Evolutionary conservation across 92 coral and sea anemone genomes (phyloP).

Genomic region (Palythoa grandis): DNA sequence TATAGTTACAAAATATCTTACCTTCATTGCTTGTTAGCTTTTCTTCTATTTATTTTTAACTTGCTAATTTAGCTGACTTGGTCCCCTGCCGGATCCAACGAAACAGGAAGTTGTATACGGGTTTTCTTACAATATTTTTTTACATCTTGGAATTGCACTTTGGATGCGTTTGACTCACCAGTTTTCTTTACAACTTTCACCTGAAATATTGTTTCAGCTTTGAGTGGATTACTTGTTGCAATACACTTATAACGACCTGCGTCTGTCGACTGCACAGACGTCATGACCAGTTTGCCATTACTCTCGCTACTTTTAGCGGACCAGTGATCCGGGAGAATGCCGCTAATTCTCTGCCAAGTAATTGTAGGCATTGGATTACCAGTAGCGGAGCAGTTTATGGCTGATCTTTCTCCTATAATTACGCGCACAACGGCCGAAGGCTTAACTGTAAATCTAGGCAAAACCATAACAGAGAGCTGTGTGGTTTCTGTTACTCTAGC

Average conservation of each 20-base stretch:
- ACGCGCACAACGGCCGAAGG: conserved; percentile 17
- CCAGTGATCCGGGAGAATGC: conserved; percentile 28
- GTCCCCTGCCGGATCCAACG: too few relatives aligned
- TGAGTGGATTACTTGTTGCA: conserved; percentile 36
- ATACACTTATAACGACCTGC: conserved; percentile 41
- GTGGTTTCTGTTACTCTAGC: conserved; percentile 2
- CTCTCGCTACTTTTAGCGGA: not conserved
- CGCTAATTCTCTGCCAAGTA: conserved; percentile 43
- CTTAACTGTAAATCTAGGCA: conserved; percentile 10
- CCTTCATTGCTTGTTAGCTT: too few relatives aligned
- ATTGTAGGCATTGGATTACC: conserved; percentile 25
- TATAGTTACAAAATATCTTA: too few relatives aligned
- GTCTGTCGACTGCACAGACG: not conserved
- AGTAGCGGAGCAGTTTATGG: conserved; percentile 23
- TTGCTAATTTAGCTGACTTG: too few relatives aligned
- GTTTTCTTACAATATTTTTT: too few relatives aligned
- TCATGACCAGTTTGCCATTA: not conserved
- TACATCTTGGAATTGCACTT: too few relatives aligned
- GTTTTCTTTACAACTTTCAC: not conserved
- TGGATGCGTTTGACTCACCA: not conserved
- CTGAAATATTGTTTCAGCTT: conserved; percentile 25
- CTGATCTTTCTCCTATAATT: not conserved
- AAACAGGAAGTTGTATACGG: too few relatives aligned
- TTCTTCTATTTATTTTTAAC: too few relatives aligned
- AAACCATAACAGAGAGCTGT: conserved; percentile 40